A percentile compares a stretch with the other conserved stretches of the same genome.
These are phyloP conservation scores for Caenorhabditis parvicauda DNA, from an alignment of 2,888 invertebrate species.

Conservation along the genomic window DNA sequence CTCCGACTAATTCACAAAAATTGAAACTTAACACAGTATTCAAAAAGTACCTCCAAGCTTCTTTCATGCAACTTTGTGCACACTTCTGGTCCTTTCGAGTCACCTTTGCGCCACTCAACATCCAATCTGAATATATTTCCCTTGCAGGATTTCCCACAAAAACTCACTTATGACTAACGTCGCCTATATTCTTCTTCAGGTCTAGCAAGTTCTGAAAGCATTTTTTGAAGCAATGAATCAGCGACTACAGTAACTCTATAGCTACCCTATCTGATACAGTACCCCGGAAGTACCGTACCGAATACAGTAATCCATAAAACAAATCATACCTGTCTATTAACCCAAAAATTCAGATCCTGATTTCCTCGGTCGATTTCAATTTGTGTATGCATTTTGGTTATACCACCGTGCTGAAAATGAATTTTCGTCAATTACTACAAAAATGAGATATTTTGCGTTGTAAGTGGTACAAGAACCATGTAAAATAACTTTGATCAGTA, in stretches of 20 bases:
- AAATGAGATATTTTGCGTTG: neutral
- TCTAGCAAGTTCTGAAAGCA: constrained; percentile 17
- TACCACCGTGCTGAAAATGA: constrained; percentile 48
- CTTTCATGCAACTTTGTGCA: constrained; percentile 53
- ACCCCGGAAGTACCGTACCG: too few species aligned
- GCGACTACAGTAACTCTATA: too few species aligned
- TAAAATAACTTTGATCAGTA: too few species aligned
- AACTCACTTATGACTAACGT: constrained; percentile 38
- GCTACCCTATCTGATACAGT: too few species aligned
- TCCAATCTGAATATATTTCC: constrained; percentile 30
- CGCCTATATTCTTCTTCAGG: constrained; percentile 49
- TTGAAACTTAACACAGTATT: constrained; percentile 4
- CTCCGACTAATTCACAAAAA: neutral
- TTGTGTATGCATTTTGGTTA: constrained; percentile 27
- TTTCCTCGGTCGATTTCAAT: constrained; percentile 23
- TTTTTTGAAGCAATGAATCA: too few species aligned
- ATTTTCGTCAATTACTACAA: neutral
- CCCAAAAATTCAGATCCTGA: constrained; percentile 31
- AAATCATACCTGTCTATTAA: constrained; percentile 26
- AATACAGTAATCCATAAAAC: neutral
- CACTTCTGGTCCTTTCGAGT: constrained; percentile 48
- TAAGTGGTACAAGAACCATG: too few species aligned
- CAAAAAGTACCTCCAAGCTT: constrained; percentile 45
- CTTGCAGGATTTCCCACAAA: too few species aligned
- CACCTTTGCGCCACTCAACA: constrained; percentile 48